These are phyloP conservation scores for Neuroterus valhalla DNA, from an alignment of 1,140 invertebrate genomes.

Conservation along the genomic window DNA sequence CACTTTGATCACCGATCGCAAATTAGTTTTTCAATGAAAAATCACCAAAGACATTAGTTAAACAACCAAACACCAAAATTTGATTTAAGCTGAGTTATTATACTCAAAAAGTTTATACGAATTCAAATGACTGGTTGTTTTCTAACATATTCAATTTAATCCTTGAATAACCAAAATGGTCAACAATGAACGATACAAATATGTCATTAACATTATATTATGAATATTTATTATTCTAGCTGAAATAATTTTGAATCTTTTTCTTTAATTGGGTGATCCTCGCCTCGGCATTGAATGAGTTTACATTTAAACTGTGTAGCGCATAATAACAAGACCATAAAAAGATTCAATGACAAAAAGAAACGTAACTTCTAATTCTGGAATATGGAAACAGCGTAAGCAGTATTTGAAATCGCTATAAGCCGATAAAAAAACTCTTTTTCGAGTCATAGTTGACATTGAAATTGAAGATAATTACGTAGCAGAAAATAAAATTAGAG, in stretches of 20 bases:
- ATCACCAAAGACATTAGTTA: background rate
- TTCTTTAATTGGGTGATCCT: too few species aligned
- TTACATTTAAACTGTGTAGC: background rate
- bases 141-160: background rate
- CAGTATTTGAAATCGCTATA: conserved; percentile 2
- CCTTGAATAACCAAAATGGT: background rate
- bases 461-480: conserved; percentile 10
- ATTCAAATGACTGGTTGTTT: background rate
- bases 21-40: conserved; percentile 24
- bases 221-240: too few species aligned
- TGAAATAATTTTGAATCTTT: conserved; percentile 5
- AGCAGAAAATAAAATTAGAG: conserved; percentile 16
- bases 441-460: conserved; percentile 15
- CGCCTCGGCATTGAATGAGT: background rate
- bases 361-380: background rate
- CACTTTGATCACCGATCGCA: conserved; percentile 26
- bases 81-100: background rate
- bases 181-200: too few species aligned
- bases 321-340: background rate
- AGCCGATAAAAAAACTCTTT: background rate
- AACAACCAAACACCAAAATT: conserved; percentile 12
- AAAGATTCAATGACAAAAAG: conserved; percentile 15
- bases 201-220: too few species aligned
- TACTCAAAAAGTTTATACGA: too few species aligned
- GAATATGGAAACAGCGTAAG: background rate